phyloP scores from a whole-genome alignment of 2,113 vertebrate genomes.

The Montifringilla adamsi region DNA sequence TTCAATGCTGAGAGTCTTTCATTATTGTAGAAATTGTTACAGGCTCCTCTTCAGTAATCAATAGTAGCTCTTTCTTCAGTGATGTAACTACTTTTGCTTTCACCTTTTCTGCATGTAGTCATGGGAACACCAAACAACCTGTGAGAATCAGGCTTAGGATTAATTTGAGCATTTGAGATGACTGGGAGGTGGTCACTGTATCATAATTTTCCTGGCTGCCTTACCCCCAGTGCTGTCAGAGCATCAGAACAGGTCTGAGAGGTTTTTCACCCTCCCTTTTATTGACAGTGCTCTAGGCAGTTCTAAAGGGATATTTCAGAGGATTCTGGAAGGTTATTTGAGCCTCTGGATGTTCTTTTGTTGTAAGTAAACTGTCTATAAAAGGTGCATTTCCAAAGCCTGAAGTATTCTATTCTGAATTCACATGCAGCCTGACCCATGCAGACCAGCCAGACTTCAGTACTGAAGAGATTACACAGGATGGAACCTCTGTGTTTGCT shows the following conservation, averaged over 20 bases:
- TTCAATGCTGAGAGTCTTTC: not conserved
- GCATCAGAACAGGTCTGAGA: not conserved
- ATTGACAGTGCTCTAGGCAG: not conserved
- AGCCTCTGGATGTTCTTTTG: not conserved
- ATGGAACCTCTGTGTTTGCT: not conserved
- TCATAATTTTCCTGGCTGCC: not conserved
- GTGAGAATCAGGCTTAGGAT: not conserved
- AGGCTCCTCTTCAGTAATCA: constrained; percentile 9
- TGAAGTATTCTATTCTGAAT: not conserved
- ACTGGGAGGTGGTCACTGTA: not conserved
- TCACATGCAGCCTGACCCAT: not conserved
- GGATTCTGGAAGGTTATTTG: not conserved
- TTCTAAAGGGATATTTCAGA: not conserved
- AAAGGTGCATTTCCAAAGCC: not conserved
- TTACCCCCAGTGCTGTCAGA: not conserved
- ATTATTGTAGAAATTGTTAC: not conserved
- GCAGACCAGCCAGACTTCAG: not conserved
- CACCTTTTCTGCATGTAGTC: constrained; percentile 54
- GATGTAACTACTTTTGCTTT: constrained; percentile 41
- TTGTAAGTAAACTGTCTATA: not conserved
- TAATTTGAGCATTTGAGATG: not conserved
- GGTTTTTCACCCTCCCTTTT: not conserved
- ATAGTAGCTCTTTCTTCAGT: constrained; percentile 37
- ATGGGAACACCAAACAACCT: constrained; percentile 50
- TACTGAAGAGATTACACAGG: not conserved